Evolutionary conservation across 2,888 invertebrate genomes (phyloP), one percentile per base, ranked within the genome.

Genomic region (Prosopocoilus inquinatus): DNA sequence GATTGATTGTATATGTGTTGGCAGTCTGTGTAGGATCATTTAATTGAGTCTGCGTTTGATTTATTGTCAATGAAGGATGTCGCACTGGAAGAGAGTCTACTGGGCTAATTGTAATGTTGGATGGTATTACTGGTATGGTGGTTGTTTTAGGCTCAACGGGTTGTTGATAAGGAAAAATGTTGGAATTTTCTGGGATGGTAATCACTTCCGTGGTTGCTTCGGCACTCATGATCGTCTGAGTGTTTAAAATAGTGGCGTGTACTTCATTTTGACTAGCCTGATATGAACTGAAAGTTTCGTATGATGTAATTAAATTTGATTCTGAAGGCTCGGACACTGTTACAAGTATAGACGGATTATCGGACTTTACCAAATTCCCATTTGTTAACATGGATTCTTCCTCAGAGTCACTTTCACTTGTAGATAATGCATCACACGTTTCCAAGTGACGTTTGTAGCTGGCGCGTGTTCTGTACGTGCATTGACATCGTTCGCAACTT

Each of bases 401-500:
- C 66, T 91, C 91, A 20, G 90, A 89, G 69, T 91, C 91, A 69
- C 90, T 90, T 74, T 92, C 91, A 70, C 90, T 91, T 0, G 88
- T 88, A 16, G 86, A 85, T 77, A 90, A 84, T 71, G 87, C 85
- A 66, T 91, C 91, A 70, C 93, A 93, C 16, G 83, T 84, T 7
- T 84, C 81, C 57, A 92, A 78, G 71, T 93, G 93, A 43, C 91
- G 81, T 67, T 90, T 88, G 69, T 88, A 93, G 50, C 91, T 91
- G 57, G 88, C 87, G 60, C 87, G 86, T 47, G 91, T 91, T 67
- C 92, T 81, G 69, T 92, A 93, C 2, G 91, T 91, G 69, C 94
- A 89, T 67, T 91, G 91, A 71, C 95, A 96, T 60, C 90, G 84
- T 64, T 89, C 87, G 75, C 95, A 96, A 67, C 90, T 89, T 1